phyloP scores from a whole-genome alignment of 2,797 vertebrate species.

The Notolabrus celidotus region DNA sequence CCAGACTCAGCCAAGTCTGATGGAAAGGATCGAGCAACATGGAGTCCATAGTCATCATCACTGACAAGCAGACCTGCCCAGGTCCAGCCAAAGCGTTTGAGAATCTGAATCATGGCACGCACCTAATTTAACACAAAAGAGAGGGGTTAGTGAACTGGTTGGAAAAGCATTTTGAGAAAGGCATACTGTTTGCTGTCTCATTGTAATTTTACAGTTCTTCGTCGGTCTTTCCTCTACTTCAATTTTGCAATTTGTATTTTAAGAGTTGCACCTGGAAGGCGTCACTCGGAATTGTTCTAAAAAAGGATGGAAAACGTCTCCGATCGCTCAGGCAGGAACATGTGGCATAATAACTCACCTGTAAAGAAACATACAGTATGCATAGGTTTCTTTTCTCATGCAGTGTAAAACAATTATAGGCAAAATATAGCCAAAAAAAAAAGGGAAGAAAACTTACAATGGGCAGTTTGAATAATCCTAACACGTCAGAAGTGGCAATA shows the following conservation, averaged over 20 bases:
- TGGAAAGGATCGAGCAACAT: slow-evolving; percentile 69
- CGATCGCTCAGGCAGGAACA: slow-evolving; percentile 67
- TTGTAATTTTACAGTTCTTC: too few species aligned
- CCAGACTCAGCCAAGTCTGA: slow-evolving; percentile 46
- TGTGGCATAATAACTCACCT: slow-evolving; percentile 82
- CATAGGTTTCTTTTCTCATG: neutral
- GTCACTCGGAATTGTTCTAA: slow-evolving; percentile 80
- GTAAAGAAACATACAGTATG: slow-evolving; percentile 12
- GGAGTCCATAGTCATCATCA: slow-evolving; percentile 79
- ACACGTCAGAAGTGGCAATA: slow-evolving; percentile 57
- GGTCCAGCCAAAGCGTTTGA: slow-evolving; percentile 77
- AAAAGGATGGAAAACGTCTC: slow-evolving; percentile 62
- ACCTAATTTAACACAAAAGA: slow-evolving; percentile 33
- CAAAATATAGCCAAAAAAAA: neutral
- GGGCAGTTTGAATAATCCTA: slow-evolving; percentile 63
- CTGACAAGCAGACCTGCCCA: slow-evolving; percentile 80
- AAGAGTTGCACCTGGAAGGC: slow-evolving; percentile 68
- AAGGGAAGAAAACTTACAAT: slow-evolving; percentile 47
- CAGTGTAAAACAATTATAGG: too few species aligned
- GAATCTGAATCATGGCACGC: slow-evolving; percentile 74
- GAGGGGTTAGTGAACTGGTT: neutral
- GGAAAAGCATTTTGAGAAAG: neutral
- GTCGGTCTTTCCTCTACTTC: too few species aligned
- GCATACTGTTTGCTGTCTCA: too few species aligned
- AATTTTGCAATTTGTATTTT: neutral